Evolutionary conservation across 92 coral and sea anemone genomes (phyloP).

Genomic region (Ricordea florida): DNA sequence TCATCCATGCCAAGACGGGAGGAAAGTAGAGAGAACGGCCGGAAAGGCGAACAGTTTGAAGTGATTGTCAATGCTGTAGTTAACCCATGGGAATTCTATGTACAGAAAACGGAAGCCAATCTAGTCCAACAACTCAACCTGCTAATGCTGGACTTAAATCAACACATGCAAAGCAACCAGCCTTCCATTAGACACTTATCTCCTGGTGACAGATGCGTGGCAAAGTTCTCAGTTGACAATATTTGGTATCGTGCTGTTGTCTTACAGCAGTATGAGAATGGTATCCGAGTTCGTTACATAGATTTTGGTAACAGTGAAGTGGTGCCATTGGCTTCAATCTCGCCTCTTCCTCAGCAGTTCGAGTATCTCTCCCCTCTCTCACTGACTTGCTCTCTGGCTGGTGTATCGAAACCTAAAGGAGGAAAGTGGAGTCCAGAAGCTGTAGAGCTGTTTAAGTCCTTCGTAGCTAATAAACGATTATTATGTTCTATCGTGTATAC

Average conservation of each 20-base stretch:
- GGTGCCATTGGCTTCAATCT: slow-evolving; percentile 20
- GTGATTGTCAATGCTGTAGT: slow-evolving; percentile 65
- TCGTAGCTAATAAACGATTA: slow-evolving; percentile 25
- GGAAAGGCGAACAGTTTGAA: slow-evolving; percentile 49
- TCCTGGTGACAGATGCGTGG: slow-evolving; percentile 19
- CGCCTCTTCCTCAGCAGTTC: slow-evolving; percentile 37
- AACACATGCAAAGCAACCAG: slow-evolving; percentile 23
- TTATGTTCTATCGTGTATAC: slow-evolving; percentile 8
- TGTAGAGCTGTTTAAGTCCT: slow-evolving; percentile 52
- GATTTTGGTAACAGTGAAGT: slow-evolving; percentile 90
- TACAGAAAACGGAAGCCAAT: slow-evolving; percentile 61
- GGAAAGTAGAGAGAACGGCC: no score
- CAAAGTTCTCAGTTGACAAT: slow-evolving; percentile 67
- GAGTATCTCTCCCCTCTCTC: slow-evolving; percentile 64
- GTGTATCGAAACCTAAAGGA: slow-evolving; percentile 47
- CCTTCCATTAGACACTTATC: not conserved
- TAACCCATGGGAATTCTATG: slow-evolving; percentile 68
- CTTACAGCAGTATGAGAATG: slow-evolving; percentile 10
- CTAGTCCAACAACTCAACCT: slow-evolving; percentile 43
- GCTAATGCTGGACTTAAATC: slow-evolving; percentile 61
- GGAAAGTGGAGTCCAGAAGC: slow-evolving; percentile 48
- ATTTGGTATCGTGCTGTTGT: slow-evolving; percentile 84
- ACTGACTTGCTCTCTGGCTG: slow-evolving; percentile 72
- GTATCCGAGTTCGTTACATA: slow-evolving; percentile 62
- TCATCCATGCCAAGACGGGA: no score